A percentile compares a stretch with the other conserved stretches of the same genome.
Conservation (phyloP, 2,888 invertebrate species). For the Ornithoptera alexandrae region DNA sequence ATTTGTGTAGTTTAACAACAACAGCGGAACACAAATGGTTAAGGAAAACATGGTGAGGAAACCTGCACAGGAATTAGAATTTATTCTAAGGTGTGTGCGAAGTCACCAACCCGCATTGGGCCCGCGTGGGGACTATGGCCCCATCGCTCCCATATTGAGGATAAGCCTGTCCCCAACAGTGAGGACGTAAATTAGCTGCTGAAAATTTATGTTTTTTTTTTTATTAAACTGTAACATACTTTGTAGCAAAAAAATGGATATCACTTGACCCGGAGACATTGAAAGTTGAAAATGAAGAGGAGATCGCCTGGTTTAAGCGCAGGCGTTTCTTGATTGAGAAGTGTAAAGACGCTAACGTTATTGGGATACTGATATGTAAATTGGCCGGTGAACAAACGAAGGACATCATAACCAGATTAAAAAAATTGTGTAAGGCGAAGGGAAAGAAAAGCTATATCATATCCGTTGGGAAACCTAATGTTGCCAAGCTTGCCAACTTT, state of each 20-base stretch:
- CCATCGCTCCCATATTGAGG: too few species aligned
- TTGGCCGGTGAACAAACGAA: constrained; percentile 90
- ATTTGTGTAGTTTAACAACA: too few species aligned
- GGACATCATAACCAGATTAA: constrained; percentile 86
- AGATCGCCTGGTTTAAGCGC: constrained; percentile 83
- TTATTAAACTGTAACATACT: background rate
- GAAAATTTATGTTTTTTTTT: background rate
- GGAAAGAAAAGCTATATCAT: constrained; percentile 95
- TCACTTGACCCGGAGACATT: constrained; percentile 71
- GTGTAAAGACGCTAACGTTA: constrained; percentile 91
- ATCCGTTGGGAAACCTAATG: constrained; percentile 96
- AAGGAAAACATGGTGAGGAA: too few species aligned
- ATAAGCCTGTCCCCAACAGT: too few species aligned
- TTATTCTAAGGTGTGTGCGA: too few species aligned
- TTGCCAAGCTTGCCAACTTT: constrained; percentile 97
- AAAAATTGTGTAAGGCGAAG: constrained; percentile 84
- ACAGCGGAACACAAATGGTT: too few species aligned
- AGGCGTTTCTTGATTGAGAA: constrained; percentile 93
- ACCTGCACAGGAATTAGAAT: too few species aligned
- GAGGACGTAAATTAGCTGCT: too few species aligned
- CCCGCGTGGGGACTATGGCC: too few species aligned
- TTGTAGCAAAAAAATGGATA: constrained; percentile 79
- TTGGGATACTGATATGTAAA: constrained; percentile 96
- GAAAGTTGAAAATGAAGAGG: constrained; percentile 61
- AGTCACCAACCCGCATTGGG: too few species aligned